These are phyloP conservation scores for Diuraphis noxia DNA, from an alignment of 1,140 invertebrate genomes.

Conservation along the genomic window DNA sequence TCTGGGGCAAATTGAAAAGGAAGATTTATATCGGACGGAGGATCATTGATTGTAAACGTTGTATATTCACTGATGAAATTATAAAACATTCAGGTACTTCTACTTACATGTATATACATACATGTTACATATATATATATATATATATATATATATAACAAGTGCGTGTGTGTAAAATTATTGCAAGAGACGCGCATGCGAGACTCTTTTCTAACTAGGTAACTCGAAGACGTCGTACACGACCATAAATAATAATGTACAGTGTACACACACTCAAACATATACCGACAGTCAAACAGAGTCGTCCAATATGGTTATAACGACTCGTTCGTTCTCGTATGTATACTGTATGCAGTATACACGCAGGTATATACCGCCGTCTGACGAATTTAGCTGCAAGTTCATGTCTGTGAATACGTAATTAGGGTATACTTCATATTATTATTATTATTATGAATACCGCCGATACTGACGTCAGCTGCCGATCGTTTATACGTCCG, in stretches of 20 bases:
- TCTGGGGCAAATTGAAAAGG: constrained; percentile 44
- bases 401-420: constrained; percentile 12
- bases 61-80: background rate
- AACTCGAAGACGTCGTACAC: constrained; percentile 9
- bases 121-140: background rate
- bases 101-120: background rate
- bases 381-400: background rate
- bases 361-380: background rate
- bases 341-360: too few species aligned
- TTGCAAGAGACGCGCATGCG: background rate
- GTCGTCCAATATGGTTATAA: constrained; percentile 38
- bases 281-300: background rate
- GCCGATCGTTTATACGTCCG: background rate
- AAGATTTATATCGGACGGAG: background rate
- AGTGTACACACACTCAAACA: background rate
- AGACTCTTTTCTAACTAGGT: constrained; percentile 25
- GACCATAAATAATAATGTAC: constrained; percentile 45
- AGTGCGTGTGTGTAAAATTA: constrained; percentile 12
- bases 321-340: constrained; percentile 35
- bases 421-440: constrained; percentile 5
- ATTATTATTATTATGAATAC: background rate
- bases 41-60: background rate
- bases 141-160: background rate
- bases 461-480: background rate
- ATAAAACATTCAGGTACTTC: background rate